These are phyloP conservation scores for Syrrhaptes paradoxus DNA, from an alignment of 2,113 vertebrate species.

Conservation along the genomic window DNA sequence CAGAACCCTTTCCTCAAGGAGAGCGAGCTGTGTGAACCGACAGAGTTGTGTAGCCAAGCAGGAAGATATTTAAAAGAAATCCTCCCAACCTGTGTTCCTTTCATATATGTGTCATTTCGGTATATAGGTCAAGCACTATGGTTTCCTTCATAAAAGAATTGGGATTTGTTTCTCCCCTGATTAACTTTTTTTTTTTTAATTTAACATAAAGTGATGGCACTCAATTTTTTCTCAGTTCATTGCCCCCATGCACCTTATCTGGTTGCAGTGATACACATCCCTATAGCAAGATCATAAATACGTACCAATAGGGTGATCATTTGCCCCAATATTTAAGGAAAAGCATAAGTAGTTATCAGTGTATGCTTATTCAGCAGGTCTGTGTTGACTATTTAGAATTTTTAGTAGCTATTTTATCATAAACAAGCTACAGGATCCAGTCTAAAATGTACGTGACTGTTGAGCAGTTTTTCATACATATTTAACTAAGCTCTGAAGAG, in stretches of 20 bases:
- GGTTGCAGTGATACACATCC: neutral
- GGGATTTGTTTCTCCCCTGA: neutral
- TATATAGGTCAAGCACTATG: neutral
- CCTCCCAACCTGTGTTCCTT: neutral
- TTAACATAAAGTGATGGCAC: neutral
- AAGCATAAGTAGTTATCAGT: neutral
- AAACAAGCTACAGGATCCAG: neutral
- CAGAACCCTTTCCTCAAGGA: neutral
- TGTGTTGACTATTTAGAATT: neutral
- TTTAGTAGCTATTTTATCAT: neutral
- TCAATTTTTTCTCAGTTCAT: neutral
- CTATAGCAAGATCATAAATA: neutral
- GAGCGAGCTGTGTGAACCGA: fast-evolving
- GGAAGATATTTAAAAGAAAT: neutral
- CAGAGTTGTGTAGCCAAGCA: neutral
- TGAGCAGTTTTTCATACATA: constrained; percentile 23
- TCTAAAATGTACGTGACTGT: constrained; percentile 13
- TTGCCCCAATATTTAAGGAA: neutral
- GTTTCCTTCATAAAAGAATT: neutral
- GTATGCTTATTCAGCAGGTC: neutral
- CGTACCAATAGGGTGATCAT: neutral
- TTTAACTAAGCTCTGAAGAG: constrained; percentile 8
- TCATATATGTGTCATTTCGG: neutral
- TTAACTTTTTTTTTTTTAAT: neutral
- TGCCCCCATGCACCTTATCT: neutral